phyloP scores from a whole-genome alignment of 1,140 invertebrate genomes.

The Notospermus geniculatus region DNA sequence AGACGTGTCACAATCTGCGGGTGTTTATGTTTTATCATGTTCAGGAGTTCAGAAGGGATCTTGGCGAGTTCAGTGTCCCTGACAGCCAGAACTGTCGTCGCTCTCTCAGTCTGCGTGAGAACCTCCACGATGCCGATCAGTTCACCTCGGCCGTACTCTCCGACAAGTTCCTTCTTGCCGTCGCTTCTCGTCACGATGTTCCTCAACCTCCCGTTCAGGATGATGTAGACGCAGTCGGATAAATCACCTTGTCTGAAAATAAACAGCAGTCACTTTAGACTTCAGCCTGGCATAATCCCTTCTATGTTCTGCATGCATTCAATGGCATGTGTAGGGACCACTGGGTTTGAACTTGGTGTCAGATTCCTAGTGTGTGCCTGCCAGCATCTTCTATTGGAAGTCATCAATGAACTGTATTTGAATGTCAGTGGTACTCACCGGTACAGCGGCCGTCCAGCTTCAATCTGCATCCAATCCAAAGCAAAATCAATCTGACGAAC shows the following conservation, averaged over 20 bases:
- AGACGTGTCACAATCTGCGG: slow-evolving; percentile 84
- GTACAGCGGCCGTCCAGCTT: slow-evolving; percentile 93
- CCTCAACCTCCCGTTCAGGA: slow-evolving; percentile 91
- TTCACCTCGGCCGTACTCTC: slow-evolving; percentile 97
- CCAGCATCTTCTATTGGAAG: no score
- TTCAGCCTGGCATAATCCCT: no score
- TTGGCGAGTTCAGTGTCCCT: slow-evolving; percentile 96
- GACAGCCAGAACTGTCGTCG: slow-evolving; percentile 97
- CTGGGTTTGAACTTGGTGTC: no score
- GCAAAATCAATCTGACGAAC: slow-evolving; percentile 99
- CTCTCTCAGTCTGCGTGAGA: slow-evolving; percentile 90
- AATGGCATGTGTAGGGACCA: no score
- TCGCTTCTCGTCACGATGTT: slow-evolving; percentile 90
- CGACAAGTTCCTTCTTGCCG: slow-evolving; percentile 94
- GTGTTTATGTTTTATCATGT: slow-evolving; percentile 94
- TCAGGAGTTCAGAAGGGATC: slow-evolving; percentile 93
- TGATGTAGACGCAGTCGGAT: slow-evolving; percentile 94
- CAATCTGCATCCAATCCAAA: slow-evolving; percentile 94
- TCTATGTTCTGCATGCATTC: no score
- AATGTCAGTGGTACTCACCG: slow-evolving; percentile 53
- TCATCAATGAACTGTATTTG: no score
- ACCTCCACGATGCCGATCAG: slow-evolving; percentile 97
- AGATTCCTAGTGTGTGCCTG: no score
- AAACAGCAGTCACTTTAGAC: slow-evolving; percentile 6
- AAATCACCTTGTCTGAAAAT: slow-evolving; percentile 83